Evolutionary conservation across 2,113 vertebrate species (phyloP).

Genomic region (Sylvia atricapilla): DNA sequence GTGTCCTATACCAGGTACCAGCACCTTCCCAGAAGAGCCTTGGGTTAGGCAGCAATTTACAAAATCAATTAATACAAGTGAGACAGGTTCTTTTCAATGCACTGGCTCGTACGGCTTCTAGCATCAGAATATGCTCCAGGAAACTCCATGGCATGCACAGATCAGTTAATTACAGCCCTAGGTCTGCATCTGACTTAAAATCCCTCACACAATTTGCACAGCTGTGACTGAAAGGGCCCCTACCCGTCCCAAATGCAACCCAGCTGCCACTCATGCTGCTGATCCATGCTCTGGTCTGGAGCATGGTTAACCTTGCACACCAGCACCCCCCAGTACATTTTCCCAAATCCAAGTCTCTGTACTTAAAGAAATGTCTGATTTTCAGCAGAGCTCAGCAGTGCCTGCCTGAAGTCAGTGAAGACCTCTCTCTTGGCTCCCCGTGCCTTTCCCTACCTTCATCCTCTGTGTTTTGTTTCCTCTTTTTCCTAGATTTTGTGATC

Average conservation of each 20-base stretch:
- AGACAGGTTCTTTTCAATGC: not conserved
- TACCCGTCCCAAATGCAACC: not conserved
- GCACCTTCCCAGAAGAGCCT: not conserved
- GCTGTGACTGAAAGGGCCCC: not conserved
- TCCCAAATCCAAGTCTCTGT: not conserved
- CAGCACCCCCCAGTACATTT: not conserved
- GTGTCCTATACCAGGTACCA: not conserved
- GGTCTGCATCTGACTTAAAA: not conserved
- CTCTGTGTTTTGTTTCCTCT: slow-evolving; percentile 87
- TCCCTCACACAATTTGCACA: not conserved
- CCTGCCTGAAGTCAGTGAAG: not conserved
- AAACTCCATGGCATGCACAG: fast-evolving
- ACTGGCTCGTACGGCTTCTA: not conserved
- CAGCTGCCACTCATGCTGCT: not conserved
- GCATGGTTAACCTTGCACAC: not conserved
- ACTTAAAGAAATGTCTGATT: not conserved
- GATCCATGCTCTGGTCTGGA: not conserved
- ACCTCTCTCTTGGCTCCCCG: not conserved
- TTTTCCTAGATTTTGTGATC: slow-evolving; percentile 90
- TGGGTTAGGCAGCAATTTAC: not conserved
- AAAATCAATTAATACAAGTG: not conserved
- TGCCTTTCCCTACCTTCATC: slow-evolving; percentile 76
- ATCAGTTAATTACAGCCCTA: not conserved
- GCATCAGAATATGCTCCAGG: not conserved
- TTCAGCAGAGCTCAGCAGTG: not conserved